Evolutionary conservation across 2,888 invertebrate species (phyloP).

Genomic region (Noctua pronuba): DNA sequence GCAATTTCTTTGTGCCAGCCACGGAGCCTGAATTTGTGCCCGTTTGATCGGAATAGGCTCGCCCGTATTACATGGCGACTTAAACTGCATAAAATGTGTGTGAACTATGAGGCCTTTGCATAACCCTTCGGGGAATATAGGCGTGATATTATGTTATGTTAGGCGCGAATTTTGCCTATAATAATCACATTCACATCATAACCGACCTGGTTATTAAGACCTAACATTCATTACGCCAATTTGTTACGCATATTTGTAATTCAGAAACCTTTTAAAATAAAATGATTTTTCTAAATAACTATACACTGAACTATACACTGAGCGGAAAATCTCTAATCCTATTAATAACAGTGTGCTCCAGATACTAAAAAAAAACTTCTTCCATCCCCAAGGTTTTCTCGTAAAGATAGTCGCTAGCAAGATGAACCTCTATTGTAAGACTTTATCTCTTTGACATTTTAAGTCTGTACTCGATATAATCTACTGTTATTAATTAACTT

Average conservation of each 20-base stretch:
- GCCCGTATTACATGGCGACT: too few relatives aligned
- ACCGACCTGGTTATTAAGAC: too few relatives aligned
- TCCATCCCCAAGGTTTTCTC: conserved; percentile 9
- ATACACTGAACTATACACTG: too few relatives aligned
- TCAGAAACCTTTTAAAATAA: neutral
- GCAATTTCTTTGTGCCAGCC: too few relatives aligned
- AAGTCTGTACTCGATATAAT: neutral
- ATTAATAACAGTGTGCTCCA: conserved; percentile 1
- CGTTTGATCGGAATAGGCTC: too few relatives aligned
- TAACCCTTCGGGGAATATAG: too few relatives aligned
- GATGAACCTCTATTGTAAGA: neutral
- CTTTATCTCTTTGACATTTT: conserved; percentile 4
- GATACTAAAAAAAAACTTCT: neutral
- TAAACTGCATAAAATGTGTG: neutral
- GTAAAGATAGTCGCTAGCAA: neutral
- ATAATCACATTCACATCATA: too few relatives aligned
- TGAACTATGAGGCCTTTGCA: neutral
- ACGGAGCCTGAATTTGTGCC: too few relatives aligned
- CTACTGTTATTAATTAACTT: neutral
- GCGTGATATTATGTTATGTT: too few relatives aligned
- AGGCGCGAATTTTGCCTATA: too few relatives aligned
- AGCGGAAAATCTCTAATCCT: neutral
- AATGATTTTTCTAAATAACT: neutral
- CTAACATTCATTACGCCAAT: too few relatives aligned
- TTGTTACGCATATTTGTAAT: neutral